A percentile compares a stretch with the other conserved stretches of the same genome.
These are phyloP conservation scores for Drosophila ambigua DNA, from an alignment of 1,140 invertebrate genomes.

Conservation along the genomic window DNA sequence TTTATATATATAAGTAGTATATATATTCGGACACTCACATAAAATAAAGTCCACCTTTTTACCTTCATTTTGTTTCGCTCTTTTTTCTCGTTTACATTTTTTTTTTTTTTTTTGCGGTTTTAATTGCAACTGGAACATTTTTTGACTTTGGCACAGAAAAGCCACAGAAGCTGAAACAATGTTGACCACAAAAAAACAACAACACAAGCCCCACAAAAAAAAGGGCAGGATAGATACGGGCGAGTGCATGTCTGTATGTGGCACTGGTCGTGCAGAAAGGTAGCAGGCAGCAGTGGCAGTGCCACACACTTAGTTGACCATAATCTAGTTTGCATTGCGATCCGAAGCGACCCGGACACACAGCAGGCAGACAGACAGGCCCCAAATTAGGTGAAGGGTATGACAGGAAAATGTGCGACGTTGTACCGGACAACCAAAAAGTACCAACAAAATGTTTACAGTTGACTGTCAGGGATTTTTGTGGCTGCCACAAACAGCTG, in stretches of 20 bases:
- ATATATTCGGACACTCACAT: too few relatives aligned
- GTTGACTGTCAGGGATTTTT: constrained; percentile 30
- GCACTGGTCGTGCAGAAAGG: too few relatives aligned
- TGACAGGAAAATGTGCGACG: constrained; percentile 25
- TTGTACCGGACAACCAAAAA: neutral
- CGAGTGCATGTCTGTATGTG: too few relatives aligned
- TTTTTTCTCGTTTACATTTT: constrained; percentile 4
- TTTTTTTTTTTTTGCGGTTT: constrained; percentile 34
- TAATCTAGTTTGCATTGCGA: constrained; percentile 62
- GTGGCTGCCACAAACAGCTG: constrained; percentile 7
- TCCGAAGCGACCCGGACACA: too few relatives aligned
- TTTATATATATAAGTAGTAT: too few relatives aligned
- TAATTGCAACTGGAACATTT: constrained; percentile 61
- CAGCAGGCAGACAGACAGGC: constrained; percentile 11
- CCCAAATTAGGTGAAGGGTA: constrained; percentile 76
- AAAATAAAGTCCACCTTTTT: neutral
- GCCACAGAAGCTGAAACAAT: constrained; percentile 36
- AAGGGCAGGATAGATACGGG: constrained; percentile 6
- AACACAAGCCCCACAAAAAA: constrained; percentile 13
- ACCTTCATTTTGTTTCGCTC: constrained; percentile 43
- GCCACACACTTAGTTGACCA: constrained; percentile 61
- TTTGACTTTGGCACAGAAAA: constrained; percentile 22
- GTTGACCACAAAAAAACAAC: constrained; percentile 39
- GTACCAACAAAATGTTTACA: constrained; percentile 33
- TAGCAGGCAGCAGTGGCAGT: neutral